Evolutionary conservation across 2,888 invertebrate species (phyloP), one percentile per base, ranked within the genome.

Genomic region (Lithosia quadra): DNA sequence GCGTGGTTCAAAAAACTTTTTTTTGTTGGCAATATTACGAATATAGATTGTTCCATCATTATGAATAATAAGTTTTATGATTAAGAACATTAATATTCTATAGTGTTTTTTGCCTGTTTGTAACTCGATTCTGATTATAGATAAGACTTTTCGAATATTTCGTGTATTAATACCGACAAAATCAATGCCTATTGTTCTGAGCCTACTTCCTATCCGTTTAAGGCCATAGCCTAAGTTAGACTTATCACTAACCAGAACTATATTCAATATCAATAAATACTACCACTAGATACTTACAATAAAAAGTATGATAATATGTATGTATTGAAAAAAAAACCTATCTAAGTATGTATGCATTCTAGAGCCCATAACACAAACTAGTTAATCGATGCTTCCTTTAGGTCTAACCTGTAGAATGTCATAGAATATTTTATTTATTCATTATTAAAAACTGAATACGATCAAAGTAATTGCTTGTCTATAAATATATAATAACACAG

Each of bases 31-130:
- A 75, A 76, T 75, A 71, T 75, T 76, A 75, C 80, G 79, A 79
- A 81, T 79, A 79, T 73, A 70, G 76, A 77, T 69, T 77, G 75
- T 77, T 76, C 68, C 79, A 75, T 76, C 73, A 74, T 75, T 76
- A 78, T 77, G 77, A 80, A 77, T 80, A 76, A 79, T 74, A 80
- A 76, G 77, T 79, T 79, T 76, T 72, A 69, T 77, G 73, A 80
- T 73, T 77, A 73, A 65, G 63, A 81, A 68, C 68, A 79, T 80
- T 80, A 73, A 80, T 80, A 77, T 65, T 76, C 77, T 73, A 68
- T 74, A 57, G 64, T 11, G 62, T 80, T 80, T 80, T 80, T 80
- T 80, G 74, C 71, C 65, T 67, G 67, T 79, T 76, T 78, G 73
- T 78, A 70, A 69, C 72, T 72, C 33, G 72, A 80, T 81, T 75